Conservation (phyloP, 2,113 vertebrate genomes). For the Rhinoderma darwinii region DNA sequence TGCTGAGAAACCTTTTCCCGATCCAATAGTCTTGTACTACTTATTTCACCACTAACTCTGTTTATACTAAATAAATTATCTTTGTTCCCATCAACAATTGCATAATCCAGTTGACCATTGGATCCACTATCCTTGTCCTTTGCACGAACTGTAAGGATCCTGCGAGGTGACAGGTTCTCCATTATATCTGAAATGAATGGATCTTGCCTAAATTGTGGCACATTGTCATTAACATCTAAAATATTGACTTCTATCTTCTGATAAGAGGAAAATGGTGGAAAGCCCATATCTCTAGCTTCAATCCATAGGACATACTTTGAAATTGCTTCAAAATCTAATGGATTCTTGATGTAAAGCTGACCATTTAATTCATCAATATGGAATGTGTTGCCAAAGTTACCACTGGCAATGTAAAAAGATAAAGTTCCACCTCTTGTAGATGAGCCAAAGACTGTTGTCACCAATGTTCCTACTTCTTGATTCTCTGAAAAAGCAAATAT, state of each 20-base stretch:
- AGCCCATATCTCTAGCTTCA: slow-evolving; percentile 92
- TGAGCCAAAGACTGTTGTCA: slow-evolving; percentile 83
- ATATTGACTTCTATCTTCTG: slow-evolving; percentile 87
- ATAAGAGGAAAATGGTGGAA: slow-evolving; percentile 95
- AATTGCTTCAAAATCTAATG: slow-evolving; percentile 89
- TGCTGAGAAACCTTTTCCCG: slow-evolving; percentile 85
- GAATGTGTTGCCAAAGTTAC: slow-evolving; percentile 89
- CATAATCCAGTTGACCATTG: slow-evolving; percentile 89
- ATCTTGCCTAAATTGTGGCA: slow-evolving; percentile 84
- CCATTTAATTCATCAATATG: slow-evolving; percentile 91
- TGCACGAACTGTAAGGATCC: slow-evolving; percentile 83
- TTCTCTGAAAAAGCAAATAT: slow-evolving; percentile 89
- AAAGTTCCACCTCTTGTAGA: slow-evolving; percentile 86
- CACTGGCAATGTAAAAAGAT: slow-evolving; percentile 93
- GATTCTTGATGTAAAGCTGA: slow-evolving; percentile 81
- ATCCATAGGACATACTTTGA: slow-evolving; percentile 93
- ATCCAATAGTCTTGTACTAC: slow-evolving; percentile 86
- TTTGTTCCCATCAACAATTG: slow-evolving; percentile 85
- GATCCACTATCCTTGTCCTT: slow-evolving; percentile 87
- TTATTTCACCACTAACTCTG: slow-evolving; percentile 87
- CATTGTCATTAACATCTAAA: slow-evolving; percentile 92
- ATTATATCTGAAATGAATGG: slow-evolving; percentile 86
- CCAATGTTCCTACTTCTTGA: slow-evolving; percentile 81
- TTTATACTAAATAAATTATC: slow-evolving; percentile 90
- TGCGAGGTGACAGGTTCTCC: slow-evolving; percentile 89